Evolutionary conservation across 2,113 vertebrate species (phyloP), one percentile per base, ranked within the genome.

Genomic region (Platycercus adscitus): DNA sequence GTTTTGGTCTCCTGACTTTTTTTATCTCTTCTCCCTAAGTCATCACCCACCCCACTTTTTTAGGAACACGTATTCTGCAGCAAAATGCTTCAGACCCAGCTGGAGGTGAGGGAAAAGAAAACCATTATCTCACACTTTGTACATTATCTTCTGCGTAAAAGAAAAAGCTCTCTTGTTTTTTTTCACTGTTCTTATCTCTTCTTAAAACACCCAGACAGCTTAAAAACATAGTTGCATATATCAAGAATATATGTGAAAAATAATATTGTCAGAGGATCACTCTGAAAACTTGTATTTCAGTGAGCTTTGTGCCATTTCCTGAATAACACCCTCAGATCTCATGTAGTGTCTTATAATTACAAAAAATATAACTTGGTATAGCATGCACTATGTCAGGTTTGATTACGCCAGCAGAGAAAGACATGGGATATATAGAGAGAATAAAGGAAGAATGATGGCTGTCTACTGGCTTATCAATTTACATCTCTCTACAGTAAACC

Each of bases 381-480:
- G 52, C 77, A 65, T 75, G 77, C 50, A 39, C 56, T 85, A 23
- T 70, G 68, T 93, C 95, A 95, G 73, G 39, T 68, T 84, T 88
- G 91, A 95, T 94, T 86, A 86, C 53, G 52, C 31, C 80, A 93
- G 91, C 55, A 94, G 77, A 93, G 81, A 66, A 61, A 58, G 76
- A 92, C 77, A 64, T 33, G 69, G 73, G 81, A 89, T 94, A 86
- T 49, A 92, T 76, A 82, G 86, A 81, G 37, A 73, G 52, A 95
- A 93, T 87, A 92, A 96, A 95, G 44, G 52, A 82, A 81, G 82
- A 96, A 83, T 93, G 91, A 89, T 76, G 88, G 86, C 80, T 88
- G 87, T 89, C 81, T 90, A 72, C 72, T 29, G 83, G 47, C 88
- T 96, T 97, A 94, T 94, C 94, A 97, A 95, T 96, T 96, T 95